Base-by-base conservation (phyloP, 2,113 vertebrate species). In the Otolemur garnettii region DNA sequence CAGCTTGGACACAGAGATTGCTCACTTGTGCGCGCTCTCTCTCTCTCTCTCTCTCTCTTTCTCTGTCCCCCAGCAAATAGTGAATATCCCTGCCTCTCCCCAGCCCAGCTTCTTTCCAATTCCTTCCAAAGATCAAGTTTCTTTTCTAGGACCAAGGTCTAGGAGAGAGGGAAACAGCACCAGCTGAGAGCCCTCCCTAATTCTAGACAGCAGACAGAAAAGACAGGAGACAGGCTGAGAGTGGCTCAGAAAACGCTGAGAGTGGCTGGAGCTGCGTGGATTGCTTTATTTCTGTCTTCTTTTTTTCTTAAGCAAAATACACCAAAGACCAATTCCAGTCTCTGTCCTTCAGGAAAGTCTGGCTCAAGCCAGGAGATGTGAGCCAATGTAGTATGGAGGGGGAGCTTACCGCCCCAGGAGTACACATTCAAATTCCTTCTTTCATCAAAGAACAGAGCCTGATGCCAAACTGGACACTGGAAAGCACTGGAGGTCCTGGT, bases 191-290 rank as follows among this genome's bases (percentile, higher is more conserved):
- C 55, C 72, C 38, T n/a, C 6, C 35, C 33, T 13, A 4, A 69
- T 62, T 91, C 81, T 42, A 38, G 66, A 59, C 75, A 62, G 24
- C 13, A 17, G 7, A 38, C 4, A 38, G 93, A 42, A 62, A 72
- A 80, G 53, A 55, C 15, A 28, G 4, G 24, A 3, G 50, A 35
- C n/a, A 14, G 57, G 59, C 57, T 7, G 14, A 5, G 68, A 5
- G 8, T 8, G 22, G 24, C 28, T 33, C 12, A 42, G 50, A 13
- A 75, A 17, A 19, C 26, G 53, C 57, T 33, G 35, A 59, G 33
- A 13, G 7, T 17, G 15, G 35, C 30, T 5, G 24, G 7, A 13
- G 28, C 17, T 2, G 1, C 28, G 12, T 1, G 0, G 8, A 15
- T 68, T 17, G 9, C 42, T 64, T 91, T 24, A 0, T 78, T 75